Evolutionary conservation across 2,113 vertebrate species (phyloP).

Genomic region (Ophiodon elongatus): DNA sequence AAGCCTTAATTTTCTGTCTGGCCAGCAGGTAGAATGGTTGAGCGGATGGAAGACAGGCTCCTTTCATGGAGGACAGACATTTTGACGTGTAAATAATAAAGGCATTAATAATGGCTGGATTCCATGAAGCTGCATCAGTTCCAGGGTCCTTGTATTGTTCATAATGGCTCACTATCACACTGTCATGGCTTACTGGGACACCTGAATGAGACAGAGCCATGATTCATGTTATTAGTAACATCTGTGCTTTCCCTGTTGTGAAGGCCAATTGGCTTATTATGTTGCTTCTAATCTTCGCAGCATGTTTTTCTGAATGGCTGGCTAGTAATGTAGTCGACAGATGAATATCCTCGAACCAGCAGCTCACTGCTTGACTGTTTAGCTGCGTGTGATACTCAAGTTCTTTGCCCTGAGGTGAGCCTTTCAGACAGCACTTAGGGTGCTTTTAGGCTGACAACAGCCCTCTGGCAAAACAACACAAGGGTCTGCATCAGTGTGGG

Average conservation of each 20-base stretch:
- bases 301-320: background rate
- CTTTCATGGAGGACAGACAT: background rate
- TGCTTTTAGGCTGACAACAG: constrained; percentile 13
- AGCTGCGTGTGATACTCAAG: background rate
- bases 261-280: background rate
- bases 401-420: constrained; percentile 28
- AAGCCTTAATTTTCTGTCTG: background rate
- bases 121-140: no score
- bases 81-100: no score
- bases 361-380: background rate
- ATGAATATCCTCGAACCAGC: background rate
- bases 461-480: constrained; percentile 35
- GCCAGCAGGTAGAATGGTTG: background rate
- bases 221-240: background rate
- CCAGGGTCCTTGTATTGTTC: no score
- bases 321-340: background rate
- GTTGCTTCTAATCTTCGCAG: background rate
- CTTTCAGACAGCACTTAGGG: constrained; percentile 47
- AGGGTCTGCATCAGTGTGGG: background rate
- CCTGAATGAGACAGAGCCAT: background rate
- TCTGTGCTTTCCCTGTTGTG: background rate
- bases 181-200: background rate
- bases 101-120: no score
- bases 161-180: background rate
- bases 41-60: no score